Conservation (phyloP, 1,140 invertebrate genomes). For the Zaprionus ghesquierei region DNA sequence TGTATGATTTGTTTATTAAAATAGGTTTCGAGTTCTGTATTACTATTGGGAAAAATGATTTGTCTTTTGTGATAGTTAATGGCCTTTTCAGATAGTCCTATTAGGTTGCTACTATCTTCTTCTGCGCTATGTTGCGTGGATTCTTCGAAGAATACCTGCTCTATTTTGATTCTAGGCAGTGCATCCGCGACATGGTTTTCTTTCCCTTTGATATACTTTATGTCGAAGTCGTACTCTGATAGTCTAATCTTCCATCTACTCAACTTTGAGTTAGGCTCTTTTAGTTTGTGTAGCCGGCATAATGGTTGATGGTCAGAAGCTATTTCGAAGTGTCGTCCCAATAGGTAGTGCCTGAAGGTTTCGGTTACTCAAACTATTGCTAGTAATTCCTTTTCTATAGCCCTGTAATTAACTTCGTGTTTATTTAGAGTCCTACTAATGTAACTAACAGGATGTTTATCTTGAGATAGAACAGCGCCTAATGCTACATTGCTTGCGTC, state of each 20-base stretch:
- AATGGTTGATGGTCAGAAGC: slow-evolving; percentile 7
- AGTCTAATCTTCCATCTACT: slow-evolving; percentile 8
- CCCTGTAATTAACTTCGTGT: slow-evolving; percentile 81
- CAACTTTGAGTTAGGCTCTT: slow-evolving; percentile 18
- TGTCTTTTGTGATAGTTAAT: no score
- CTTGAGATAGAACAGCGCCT: slow-evolving; percentile 6
- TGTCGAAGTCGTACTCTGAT: slow-evolving; percentile 10
- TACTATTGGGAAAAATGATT: no score
- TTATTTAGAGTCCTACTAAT: slow-evolving; percentile 80
- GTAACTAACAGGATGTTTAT: slow-evolving; percentile 75
- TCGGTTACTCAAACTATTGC: slow-evolving; percentile 45
- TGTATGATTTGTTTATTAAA: no score
- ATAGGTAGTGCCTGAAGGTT: slow-evolving; percentile 2
- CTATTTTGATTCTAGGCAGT: slow-evolving; percentile 1
- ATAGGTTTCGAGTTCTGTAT: no score
- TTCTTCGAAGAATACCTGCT: background rate
- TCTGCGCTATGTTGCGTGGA: background rate
- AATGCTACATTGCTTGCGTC: slow-evolving; percentile 7
- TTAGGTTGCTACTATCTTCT: no score
- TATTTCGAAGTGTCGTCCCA: background rate
- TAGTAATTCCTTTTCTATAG: slow-evolving; percentile 57
- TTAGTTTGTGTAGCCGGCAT: slow-evolving; percentile 6
- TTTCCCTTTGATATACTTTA: slow-evolving; percentile 15
- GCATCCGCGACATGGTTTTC: background rate
- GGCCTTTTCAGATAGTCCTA: no score